Base-by-base conservation (phyloP, 2,888 invertebrate species). In the Lithophane semibrunnea region DNA sequence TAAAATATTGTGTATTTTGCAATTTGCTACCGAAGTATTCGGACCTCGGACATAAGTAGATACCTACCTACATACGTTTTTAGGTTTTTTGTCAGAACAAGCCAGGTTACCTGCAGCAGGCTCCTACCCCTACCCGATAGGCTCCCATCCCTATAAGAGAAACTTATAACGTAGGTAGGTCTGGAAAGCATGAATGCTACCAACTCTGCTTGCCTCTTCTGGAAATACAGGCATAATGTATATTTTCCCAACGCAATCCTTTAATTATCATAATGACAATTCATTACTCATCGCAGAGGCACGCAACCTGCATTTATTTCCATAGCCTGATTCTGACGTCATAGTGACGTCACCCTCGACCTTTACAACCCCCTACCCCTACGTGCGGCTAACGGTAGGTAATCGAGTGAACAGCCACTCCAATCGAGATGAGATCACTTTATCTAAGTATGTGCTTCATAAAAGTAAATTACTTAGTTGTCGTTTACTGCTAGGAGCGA, bases 311-410 rank as follows among this genome's bases (percentile, higher is more conserved):
- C 56, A 75, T 75, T 60, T 47, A 73, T 56, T 66, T 68, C 42
- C 18, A 78, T 64, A 54, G 10, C 24, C 71, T 75, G 58, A 64
- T 47, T 2, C 16, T 82, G 71, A 77, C 58, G 78, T 68, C 58
- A 67, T n/a, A 13, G 37, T 84, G 77, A 85, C 83, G 86, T 85
- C 69, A 84, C 64, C 1, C 3, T 2, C 56, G 83, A 78, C 75
- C 73, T 84, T 74, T 74, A n/a, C 52, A 69, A 52, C 56, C 69
- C 77, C 52, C 37, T 42, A 61, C 61, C 61, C 72, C n/a, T 69
- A 37, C 56, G 66, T 37, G 77, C 60, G 24, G 49, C 37, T 72
- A 67, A 47, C 70, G 56, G 61, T 79, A 61, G 56, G 61, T 79
- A 61, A 68, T 79, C 74, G 49, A 77, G 56, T 75, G 24, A 68